phyloP scores from a whole-genome alignment of 1,140 invertebrate genomes.

The Aphaenogaster ashmeadi region DNA sequence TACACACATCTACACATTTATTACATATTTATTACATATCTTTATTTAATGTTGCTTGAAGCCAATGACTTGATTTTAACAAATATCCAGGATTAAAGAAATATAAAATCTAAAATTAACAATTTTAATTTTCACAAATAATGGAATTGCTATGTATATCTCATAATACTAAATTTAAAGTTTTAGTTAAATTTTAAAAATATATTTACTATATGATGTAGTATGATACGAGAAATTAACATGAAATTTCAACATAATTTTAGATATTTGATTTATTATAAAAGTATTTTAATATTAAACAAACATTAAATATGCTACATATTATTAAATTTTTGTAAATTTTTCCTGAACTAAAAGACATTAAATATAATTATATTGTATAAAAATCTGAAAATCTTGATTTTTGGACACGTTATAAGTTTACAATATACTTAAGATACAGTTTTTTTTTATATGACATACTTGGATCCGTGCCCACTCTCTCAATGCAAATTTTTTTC shows the following conservation, averaged over 20 bases:
- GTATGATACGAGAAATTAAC: neutral
- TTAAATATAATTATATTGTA: neutral
- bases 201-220: neutral
- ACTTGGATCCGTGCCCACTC: conserved; percentile 18
- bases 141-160: neutral
- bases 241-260: neutral
- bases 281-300: neutral
- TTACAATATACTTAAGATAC: neutral
- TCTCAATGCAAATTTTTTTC: conserved; percentile 56
- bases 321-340: neutral
- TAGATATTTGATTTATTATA: neutral
- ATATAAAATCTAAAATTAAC: neutral
- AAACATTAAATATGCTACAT: neutral
- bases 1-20: too few species aligned
- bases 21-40: neutral
- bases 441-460: conserved; percentile 19
- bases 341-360: neutral
- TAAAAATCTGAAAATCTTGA: neutral
- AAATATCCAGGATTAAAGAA: neutral
- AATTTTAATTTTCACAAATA: neutral
- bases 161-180: neutral
- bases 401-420: neutral
- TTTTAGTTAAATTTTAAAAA: too few species aligned
- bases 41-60: neutral
- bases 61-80: neutral